These are phyloP conservation scores for Dendrolimus kikuchii DNA, from an alignment of 1,140 invertebrate species.

Conservation along the genomic window DNA sequence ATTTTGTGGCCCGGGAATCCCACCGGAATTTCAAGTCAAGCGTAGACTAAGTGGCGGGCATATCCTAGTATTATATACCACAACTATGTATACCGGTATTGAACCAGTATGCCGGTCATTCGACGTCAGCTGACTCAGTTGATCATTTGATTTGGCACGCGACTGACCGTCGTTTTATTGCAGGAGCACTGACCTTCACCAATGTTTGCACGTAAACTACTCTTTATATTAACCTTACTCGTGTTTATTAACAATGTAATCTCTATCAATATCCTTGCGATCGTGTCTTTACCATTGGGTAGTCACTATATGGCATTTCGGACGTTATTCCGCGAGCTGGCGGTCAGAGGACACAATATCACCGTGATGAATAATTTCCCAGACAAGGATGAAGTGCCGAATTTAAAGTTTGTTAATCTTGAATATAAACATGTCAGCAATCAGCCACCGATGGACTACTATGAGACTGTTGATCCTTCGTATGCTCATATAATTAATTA, in stretches of 20 bases:
- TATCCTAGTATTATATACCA: too few relatives aligned
- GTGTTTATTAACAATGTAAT: constrained; percentile 14
- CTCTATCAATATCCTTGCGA: constrained; percentile 41
- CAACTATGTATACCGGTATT: too few relatives aligned
- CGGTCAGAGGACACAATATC: constrained; percentile 53
- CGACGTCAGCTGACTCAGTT: too few relatives aligned
- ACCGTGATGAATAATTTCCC: constrained; percentile 61
- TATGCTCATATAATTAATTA: constrained; percentile 26
- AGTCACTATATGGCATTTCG: constrained; percentile 65
- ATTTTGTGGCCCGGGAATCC: too few relatives aligned
- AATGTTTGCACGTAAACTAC: too few relatives aligned
- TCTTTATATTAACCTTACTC: too few relatives aligned
- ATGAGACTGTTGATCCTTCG: constrained; percentile 22
- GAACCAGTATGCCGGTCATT: too few relatives aligned
- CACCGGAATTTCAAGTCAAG: too few relatives aligned
- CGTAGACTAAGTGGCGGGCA: too few relatives aligned
- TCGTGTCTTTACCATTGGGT: constrained; percentile 43
- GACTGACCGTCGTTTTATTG: too few relatives aligned
- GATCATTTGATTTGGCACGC: too few relatives aligned
- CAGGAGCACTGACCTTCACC: constrained; percentile 14
- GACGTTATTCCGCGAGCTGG: constrained; percentile 54
- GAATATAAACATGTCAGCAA: constrained; percentile 7
- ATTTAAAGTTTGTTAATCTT: constrained; percentile 43
- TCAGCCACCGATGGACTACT: constrained; percentile 16
- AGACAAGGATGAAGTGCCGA: constrained; percentile 26